Conservation (phyloP, 2,888 invertebrate genomes). For the Cosmia trapezina region DNA sequence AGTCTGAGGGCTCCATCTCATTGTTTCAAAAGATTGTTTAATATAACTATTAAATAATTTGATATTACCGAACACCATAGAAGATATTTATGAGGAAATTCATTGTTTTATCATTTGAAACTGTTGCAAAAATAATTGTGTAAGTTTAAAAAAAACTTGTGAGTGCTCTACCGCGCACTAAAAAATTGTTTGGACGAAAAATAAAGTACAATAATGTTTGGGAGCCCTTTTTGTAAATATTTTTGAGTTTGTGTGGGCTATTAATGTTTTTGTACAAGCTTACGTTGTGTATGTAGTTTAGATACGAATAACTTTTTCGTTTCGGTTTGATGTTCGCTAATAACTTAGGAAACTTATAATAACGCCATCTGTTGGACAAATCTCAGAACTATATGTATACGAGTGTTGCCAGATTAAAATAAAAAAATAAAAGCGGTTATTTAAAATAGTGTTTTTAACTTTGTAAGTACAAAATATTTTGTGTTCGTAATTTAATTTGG, state of each 20-base stretch:
- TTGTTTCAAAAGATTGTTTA: neutral
- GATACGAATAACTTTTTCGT: constrained; percentile 60
- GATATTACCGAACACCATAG: constrained; percentile 4
- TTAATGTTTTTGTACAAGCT: constrained; percentile 63
- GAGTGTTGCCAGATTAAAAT: constrained; percentile 53
- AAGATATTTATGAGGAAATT: neutral
- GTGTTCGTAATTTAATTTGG: constrained; percentile 43
- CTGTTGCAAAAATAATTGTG: neutral
- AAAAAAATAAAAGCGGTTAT: constrained; percentile 19
- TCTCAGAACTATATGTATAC: constrained; percentile 63
- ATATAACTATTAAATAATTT: neutral
- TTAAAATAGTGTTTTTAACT: constrained; percentile 32
- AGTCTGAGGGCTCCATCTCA: constrained; percentile 51
- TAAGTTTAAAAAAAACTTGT: constrained; percentile 1
- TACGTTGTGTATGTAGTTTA: constrained; percentile 64
- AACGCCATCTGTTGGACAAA: constrained; percentile 62
- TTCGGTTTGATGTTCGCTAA: constrained; percentile 72
- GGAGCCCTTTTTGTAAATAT: constrained; percentile 64
- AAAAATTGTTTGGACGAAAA: neutral
- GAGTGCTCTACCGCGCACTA: neutral
- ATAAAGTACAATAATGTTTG: constrained; percentile 39
- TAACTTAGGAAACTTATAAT: constrained; percentile 61
- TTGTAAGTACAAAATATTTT: constrained; percentile 59
- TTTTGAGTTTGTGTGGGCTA: constrained; percentile 70
- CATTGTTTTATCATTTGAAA: neutral